phyloP scores from a whole-genome alignment of 2,113 vertebrate genomes.

The Psilopogon haemacephalus region DNA sequence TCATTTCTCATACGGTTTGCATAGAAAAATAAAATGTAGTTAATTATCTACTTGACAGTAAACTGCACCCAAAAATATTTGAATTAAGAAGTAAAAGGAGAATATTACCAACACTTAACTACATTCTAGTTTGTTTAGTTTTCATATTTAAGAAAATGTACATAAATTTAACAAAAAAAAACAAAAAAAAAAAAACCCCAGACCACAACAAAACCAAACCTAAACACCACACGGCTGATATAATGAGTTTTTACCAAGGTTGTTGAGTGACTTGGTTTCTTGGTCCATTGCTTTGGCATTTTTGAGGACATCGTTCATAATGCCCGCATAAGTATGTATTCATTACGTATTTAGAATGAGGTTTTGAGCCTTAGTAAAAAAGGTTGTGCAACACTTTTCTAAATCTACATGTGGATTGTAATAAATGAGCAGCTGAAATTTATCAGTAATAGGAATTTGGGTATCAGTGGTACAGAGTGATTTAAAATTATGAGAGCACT shows the following conservation, averaged over 20 bases:
- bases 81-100: background rate
- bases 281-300: background rate
- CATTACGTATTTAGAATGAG: background rate
- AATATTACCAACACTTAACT: background rate
- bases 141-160: background rate
- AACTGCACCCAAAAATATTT: background rate
- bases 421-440: conserved; percentile 23
- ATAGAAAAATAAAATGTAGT: background rate
- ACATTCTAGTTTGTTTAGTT: background rate
- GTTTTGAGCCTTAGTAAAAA: background rate
- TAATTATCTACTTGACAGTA: background rate
- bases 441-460: background rate
- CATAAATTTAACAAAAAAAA: background rate
- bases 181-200: too few species aligned
- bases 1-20: background rate
- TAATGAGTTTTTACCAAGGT: background rate
- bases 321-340: background rate
- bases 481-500: conserved; percentile 25
- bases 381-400: background rate
- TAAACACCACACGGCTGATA: background rate
- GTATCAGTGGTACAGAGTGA: background rate
- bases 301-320: background rate
- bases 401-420: background rate
- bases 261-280: background rate
- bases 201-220: background rate